A percentile compares a stretch with the other conserved stretches of the same genome.
Conservation (phyloP, 2,888 invertebrate genomes). For the Polylopha cassiicola region DNA sequence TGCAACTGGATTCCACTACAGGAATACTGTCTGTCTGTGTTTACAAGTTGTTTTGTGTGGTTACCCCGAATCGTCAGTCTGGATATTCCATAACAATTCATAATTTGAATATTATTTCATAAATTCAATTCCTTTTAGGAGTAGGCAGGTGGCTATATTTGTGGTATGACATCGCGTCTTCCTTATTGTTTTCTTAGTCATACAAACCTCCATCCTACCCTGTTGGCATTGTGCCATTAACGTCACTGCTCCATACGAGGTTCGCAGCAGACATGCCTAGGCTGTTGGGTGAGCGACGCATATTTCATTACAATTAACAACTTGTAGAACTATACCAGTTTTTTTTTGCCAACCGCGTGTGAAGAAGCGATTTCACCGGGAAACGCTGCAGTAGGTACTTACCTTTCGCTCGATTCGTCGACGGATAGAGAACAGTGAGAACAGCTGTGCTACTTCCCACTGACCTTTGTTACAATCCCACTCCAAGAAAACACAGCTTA, state of each 20-base stretch:
- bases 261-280: constrained; percentile 32
- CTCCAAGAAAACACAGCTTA: constrained; percentile 38
- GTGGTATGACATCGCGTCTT: constrained; percentile 15
- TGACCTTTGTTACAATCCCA: constrained; percentile 64
- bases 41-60: too few species aligned
- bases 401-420: constrained; percentile 71
- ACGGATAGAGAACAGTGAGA: constrained; percentile 62
- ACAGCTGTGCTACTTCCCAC: constrained; percentile 66
- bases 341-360: constrained; percentile 63
- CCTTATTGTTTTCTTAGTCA: constrained; percentile 21
- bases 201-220: constrained; percentile 22
- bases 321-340: constrained; percentile 43
- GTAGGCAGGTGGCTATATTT: too few species aligned
- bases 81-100: constrained; percentile 5
- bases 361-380: constrained; percentile 70
- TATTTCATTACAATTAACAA: constrained; percentile 62
- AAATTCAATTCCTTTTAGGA: too few species aligned
- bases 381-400: constrained; percentile 56
- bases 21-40: too few species aligned
- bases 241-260: constrained; percentile 42
- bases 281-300: constrained; percentile 43
- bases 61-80: too few species aligned
- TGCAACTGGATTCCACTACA: too few species aligned
- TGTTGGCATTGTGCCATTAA: constrained; percentile 56
- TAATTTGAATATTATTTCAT: too few species aligned